A percentile compares a stretch with the other conserved stretches of the same genome.
Evolutionary conservation across 1,140 invertebrate genomes (phyloP).

Genomic region (Pararge aegeria): DNA sequence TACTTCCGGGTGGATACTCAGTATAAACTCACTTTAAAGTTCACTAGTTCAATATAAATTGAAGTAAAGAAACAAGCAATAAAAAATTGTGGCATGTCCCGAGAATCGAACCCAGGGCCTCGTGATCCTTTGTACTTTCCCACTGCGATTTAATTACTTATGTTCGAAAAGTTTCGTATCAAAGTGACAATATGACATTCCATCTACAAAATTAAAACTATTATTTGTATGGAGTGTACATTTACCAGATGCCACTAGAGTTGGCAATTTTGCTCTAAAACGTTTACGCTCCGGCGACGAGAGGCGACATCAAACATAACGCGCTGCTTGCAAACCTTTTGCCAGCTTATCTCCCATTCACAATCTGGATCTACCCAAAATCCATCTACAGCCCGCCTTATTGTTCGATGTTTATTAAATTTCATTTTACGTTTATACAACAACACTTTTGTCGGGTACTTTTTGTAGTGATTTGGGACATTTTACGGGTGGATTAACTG

Average conservation of each 20-base stretch:
- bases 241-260: conserved; percentile 73
- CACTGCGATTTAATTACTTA: conserved; percentile 11
- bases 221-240: conserved; percentile 64
- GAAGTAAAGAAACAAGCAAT: no score
- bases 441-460: conserved; percentile 74
- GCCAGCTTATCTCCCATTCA: conserved; percentile 76
- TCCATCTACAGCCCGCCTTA: conserved; percentile 61
- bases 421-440: conserved; percentile 78
- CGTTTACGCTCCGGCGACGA: conserved; percentile 72
- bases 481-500: conserved; percentile 73
- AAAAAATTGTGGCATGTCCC: no score
- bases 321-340: conserved; percentile 71
- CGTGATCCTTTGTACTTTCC: no score
- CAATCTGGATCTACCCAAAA: conserved; percentile 70
- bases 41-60: no score
- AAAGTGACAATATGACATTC: conserved; percentile 35
- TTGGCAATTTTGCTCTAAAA: conserved; percentile 73
- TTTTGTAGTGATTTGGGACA: conserved; percentile 75
- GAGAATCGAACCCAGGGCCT: no score
- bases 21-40: no score
- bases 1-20: no score
- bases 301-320: conserved; percentile 76
- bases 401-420: conserved; percentile 78
- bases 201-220: conserved; percentile 77
- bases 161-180: background rate